phyloP scores from a whole-genome alignment of 1,140 invertebrate genomes.

The Lucilia cuprina region DNA sequence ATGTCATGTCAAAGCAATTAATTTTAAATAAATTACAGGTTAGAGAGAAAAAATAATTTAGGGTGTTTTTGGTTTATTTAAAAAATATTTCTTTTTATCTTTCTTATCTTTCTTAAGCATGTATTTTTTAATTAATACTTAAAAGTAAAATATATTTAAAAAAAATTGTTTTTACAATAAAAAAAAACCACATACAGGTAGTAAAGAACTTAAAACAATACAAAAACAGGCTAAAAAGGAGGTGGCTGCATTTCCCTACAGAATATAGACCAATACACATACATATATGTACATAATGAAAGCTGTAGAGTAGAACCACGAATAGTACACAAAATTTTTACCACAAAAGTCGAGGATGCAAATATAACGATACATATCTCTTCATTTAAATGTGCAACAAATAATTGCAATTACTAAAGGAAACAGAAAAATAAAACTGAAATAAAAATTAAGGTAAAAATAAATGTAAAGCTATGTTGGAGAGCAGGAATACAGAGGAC shows the following conservation, averaged over 20 bases:
- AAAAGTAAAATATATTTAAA: neutral
- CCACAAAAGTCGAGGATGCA: neutral
- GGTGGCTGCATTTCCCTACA: no score
- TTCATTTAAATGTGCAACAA: conserved; percentile 10
- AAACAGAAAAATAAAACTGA: neutral
- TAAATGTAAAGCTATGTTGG: neutral
- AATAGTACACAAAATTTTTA: neutral
- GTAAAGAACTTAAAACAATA: no score
- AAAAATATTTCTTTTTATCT: no score
- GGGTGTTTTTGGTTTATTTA: no score
- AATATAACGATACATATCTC: neutral
- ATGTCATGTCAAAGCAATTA: no score
- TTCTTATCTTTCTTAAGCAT: neutral
- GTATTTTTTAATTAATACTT: neutral
- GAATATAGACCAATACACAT: neutral
- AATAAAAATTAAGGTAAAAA: neutral
- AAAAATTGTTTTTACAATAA: neutral
- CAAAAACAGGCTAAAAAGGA: no score
- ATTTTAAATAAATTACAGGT: no score
- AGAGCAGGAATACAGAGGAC: no score
- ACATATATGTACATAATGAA: neutral
- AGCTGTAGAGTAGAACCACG: neutral
- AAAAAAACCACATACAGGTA: neutral
- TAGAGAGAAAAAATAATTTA: no score
- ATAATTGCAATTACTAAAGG: neutral